Percentiles rank a stretch among this genome's conserved stretches.
phyloP scores from a whole-genome alignment of 2,888 invertebrate species.

The Lithophane semibrunnea region DNA sequence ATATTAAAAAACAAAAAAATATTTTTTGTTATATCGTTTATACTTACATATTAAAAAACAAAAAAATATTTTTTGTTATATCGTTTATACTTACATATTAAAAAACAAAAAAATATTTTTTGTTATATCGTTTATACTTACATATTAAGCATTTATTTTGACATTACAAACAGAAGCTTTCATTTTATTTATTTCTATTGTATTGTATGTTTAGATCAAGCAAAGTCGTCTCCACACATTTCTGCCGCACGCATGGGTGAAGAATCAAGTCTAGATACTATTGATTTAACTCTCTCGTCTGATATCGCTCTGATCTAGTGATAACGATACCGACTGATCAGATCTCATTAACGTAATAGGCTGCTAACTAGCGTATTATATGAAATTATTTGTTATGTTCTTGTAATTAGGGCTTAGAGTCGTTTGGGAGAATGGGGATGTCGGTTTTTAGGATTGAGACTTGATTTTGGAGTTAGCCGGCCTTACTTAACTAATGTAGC shows the following conservation, averaged over 20 bases:
- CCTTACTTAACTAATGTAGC: no score
- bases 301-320: conserved; percentile 66
- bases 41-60: no score
- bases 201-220: no score
- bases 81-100: no score
- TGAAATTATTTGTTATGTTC: conserved; percentile 48
- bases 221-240: conserved; percentile 33
- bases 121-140: no score
- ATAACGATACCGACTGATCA: conserved; percentile 66
- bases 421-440: background rate
- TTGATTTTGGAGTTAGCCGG: background rate
- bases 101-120: no score
- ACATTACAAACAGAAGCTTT: no score
- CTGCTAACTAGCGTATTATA: conserved; percentile 42
- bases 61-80: no score
- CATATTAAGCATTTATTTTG: no score
- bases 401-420: conserved; percentile 28
- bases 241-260: conserved; percentile 36
- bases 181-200: no score
- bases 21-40: no score
- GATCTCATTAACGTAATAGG: conserved; percentile 75
- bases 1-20: no score
- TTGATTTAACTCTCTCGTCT: conserved; percentile 72
- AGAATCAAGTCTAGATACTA: conserved; percentile 69
- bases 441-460: background rate